Conservation (phyloP, 2,797 vertebrate genomes). For the Molossus molossus region DNA sequence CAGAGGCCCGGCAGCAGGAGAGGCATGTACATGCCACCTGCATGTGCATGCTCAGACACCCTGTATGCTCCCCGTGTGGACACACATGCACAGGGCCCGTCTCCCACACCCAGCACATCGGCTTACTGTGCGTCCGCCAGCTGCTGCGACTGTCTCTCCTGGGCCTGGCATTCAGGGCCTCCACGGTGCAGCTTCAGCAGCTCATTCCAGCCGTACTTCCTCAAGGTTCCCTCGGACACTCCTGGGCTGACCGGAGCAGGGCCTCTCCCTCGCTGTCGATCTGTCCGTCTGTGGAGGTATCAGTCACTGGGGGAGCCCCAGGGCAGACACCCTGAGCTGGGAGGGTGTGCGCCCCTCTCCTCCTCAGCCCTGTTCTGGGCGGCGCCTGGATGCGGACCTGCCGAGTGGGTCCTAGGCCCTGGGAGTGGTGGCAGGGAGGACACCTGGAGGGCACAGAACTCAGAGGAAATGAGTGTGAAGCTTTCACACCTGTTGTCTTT, state of each 20-base stretch:
- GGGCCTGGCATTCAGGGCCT: slow-evolving; percentile 11
- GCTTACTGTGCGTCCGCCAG: not conserved
- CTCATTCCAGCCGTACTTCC: not conserved
- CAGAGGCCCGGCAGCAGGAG: not conserved
- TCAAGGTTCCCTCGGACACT: not conserved
- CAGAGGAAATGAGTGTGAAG: not conserved
- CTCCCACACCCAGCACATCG: no score
- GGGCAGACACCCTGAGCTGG: not conserved
- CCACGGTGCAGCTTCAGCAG: not conserved
- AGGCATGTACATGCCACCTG: no score
- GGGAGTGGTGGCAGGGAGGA: no score
- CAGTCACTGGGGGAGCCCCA: not conserved
- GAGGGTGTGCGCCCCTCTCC: not conserved
- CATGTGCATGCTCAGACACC: not conserved
- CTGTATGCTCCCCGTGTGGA: not conserved
- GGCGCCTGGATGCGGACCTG: not conserved
- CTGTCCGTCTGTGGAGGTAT: not conserved
- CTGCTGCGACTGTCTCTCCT: not conserved
- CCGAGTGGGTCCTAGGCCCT: not conserved
- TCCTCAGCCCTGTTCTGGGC: not conserved
- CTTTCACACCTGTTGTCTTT: not conserved
- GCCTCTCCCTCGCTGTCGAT: not conserved
- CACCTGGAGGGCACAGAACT: not conserved
- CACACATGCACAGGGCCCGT: not conserved
- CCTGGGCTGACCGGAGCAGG: not conserved